These are phyloP conservation scores for Halichoerus grypus DNA, from an alignment of 2,113 vertebrate species.

Conservation along the genomic window DNA sequence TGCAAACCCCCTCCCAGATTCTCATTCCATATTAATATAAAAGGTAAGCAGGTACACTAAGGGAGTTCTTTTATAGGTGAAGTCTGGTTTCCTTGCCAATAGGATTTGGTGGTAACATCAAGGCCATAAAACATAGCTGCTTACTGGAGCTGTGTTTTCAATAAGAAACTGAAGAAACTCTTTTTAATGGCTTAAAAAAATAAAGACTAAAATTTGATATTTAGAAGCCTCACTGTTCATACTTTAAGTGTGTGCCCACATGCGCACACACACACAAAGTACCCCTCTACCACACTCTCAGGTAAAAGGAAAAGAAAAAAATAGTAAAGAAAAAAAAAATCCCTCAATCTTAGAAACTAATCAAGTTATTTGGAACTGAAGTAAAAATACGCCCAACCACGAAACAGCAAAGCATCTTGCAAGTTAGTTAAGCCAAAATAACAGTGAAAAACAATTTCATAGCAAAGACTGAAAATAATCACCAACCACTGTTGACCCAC, in stretches of 20 bases:
- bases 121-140: not conserved
- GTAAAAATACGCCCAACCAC: slow-evolving; percentile 61
- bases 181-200: slow-evolving; percentile 47
- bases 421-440: slow-evolving; percentile 81
- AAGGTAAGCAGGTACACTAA: slow-evolving; percentile 18
- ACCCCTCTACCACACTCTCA: not conserved
- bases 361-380: slow-evolving; percentile 79
- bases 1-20: not conserved
- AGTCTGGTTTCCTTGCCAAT: slow-evolving; percentile 12
- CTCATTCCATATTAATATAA: slow-evolving; percentile 12
- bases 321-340: not conserved
- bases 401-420: slow-evolving; percentile 72
- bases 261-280: not conserved
- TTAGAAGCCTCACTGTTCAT: slow-evolving; percentile 1
- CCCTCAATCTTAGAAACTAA: slow-evolving; percentile 43
- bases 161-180: slow-evolving; percentile 17
- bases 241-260: not conserved
- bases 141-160: slow-evolving; percentile 5
- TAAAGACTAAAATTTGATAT: slow-evolving; percentile 47
- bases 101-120: not conserved
- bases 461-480: slow-evolving; percentile 82
- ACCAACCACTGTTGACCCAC: slow-evolving; percentile 88
- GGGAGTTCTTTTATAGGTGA: not conserved
- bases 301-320: not conserved
- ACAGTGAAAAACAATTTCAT: slow-evolving; percentile 71